phyloP scores from a whole-genome alignment of 92 coral and sea anemone genomes.

The Virgularia gustaviana region DNA sequence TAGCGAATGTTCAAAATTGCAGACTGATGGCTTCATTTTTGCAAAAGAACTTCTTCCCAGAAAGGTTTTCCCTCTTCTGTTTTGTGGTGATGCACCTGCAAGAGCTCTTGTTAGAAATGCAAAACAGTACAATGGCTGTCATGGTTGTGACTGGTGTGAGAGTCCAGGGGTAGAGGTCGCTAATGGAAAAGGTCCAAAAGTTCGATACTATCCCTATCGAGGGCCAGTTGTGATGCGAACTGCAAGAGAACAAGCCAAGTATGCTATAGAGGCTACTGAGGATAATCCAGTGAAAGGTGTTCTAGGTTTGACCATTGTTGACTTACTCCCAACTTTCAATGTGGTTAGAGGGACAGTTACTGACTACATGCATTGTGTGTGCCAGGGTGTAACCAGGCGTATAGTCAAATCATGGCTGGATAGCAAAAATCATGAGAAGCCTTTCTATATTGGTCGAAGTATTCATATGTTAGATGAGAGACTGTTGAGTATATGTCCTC shows the following conservation, averaged over 20 bases:
- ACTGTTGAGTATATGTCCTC: no score
- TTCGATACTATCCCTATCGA: neutral
- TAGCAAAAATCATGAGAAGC: constrained; percentile 8
- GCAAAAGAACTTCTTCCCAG: constrained; percentile 6
- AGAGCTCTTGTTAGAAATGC: constrained; percentile 19
- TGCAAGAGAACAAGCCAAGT: constrained; percentile 13
- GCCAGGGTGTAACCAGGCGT: neutral
- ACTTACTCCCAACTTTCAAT: constrained; percentile 3
- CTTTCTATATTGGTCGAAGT: neutral
- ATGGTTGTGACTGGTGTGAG: constrained; percentile 23
- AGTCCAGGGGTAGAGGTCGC: constrained; percentile 10
- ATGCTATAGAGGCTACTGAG: neutral
- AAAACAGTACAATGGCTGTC: constrained; percentile 10
- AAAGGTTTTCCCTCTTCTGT: constrained; percentile 1
- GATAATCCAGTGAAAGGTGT: constrained; percentile 2
- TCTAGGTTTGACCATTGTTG: constrained; percentile 1
- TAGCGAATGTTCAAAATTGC: neutral
- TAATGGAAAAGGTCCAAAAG: constrained; percentile 10
- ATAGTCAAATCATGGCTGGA: constrained; percentile 1
- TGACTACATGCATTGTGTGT: neutral
- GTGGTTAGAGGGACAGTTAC: constrained; percentile 14
- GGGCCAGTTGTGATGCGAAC: neutral
- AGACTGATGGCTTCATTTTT: constrained; percentile 13
- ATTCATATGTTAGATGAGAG: neutral
- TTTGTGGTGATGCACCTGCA: constrained; percentile 20